A percentile compares a stretch with the other conserved stretches of the same genome.
Conservation (phyloP, 2,888 invertebrate genomes). For the Julus scandinavius region DNA sequence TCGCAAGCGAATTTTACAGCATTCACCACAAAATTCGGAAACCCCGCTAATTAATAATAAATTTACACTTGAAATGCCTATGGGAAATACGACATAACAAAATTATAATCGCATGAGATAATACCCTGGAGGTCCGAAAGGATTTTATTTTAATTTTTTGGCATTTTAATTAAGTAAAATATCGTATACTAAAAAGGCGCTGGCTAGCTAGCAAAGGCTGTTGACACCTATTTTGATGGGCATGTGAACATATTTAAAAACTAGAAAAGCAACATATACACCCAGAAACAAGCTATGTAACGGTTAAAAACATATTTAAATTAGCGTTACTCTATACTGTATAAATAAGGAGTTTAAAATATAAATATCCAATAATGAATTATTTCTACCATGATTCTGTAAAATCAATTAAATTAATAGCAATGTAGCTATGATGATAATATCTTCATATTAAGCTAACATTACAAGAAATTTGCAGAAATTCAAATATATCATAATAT, state of each 20-base stretch:
- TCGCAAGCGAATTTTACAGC: not conserved
- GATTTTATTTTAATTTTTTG: not conserved
- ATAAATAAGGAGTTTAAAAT: no score
- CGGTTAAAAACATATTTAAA: no score
- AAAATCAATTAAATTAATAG: no score
- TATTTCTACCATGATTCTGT: no score
- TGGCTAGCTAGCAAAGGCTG: not conserved
- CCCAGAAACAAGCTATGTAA: no score
- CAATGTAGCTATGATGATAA: no score
- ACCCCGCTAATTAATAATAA: not conserved
- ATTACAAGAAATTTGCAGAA: no score
- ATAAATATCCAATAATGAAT: no score
- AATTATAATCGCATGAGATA: not conserved
- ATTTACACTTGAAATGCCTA: not conserved
- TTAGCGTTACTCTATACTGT: no score
- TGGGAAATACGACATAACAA: not conserved
- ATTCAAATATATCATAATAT: no score
- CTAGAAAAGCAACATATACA: not conserved
- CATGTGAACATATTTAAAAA: not conserved
- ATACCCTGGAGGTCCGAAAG: not conserved
- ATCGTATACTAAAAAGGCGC: not conserved
- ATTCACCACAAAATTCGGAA: slow-evolving; percentile 4
- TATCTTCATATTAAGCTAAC: no score
- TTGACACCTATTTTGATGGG: not conserved
- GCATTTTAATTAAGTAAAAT: not conserved